phyloP scores from a whole-genome alignment of 2,113 vertebrate species.

The Budorcas taxicolor region DNA sequence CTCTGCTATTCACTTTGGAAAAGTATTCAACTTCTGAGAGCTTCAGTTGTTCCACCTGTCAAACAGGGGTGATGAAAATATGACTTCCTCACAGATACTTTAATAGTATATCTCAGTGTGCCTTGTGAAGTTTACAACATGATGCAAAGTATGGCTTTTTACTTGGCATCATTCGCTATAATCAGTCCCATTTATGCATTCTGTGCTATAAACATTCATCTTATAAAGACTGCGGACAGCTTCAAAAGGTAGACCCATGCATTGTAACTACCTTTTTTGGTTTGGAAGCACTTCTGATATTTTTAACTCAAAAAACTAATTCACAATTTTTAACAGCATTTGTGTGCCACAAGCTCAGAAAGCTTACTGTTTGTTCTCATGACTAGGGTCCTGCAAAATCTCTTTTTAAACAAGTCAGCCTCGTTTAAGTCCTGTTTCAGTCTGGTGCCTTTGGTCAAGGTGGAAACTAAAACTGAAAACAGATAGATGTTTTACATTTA shows the following conservation, averaged over 20 bases:
- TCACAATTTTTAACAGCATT: not conserved
- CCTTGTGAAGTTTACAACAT: not conserved
- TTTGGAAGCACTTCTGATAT: conserved; percentile 41
- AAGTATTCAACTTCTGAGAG: not conserved
- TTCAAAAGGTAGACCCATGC: not conserved
- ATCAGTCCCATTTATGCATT: not conserved
- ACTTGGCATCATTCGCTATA: not conserved
- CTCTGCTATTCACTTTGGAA: not conserved
- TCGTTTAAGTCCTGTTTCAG: conserved; percentile 56
- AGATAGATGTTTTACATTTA: conserved; percentile 70
- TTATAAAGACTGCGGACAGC: conserved; percentile 6
- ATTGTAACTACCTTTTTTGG: not conserved
- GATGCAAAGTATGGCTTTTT: not conserved
- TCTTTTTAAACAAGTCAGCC: conserved; percentile 48
- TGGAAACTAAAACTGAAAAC: conserved; percentile 65
- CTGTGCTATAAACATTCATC: not conserved
- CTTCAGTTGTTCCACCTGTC: not conserved
- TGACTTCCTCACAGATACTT: conserved; percentile 13
- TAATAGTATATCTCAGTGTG: not conserved
- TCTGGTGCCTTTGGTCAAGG: conserved; percentile 35
- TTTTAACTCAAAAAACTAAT: conserved; percentile 29
- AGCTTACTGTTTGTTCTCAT: not conserved
- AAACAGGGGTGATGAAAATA: conserved; percentile 6
- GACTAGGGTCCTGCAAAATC: conserved; percentile 26
- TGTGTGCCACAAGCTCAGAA: not conserved